Conservation (phyloP, 2,888 invertebrate genomes). For the Hyppa rectilinea region DNA sequence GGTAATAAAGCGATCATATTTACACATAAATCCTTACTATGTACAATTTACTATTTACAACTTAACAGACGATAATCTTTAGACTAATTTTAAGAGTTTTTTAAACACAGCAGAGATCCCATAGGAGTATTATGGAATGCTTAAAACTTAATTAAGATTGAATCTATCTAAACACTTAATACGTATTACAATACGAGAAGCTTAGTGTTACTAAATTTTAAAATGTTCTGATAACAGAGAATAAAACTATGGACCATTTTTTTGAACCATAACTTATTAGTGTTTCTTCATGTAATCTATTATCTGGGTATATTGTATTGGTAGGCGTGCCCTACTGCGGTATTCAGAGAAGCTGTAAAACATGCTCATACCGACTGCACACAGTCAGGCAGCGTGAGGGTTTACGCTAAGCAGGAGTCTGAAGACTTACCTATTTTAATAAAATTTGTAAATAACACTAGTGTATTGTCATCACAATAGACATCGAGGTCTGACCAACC, state of each 20-base stretch:
- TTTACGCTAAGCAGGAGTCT: slow-evolving; percentile 22
- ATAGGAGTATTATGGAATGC: slow-evolving; percentile 89
- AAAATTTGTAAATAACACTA: slow-evolving; percentile 71
- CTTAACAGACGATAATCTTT: slow-evolving; percentile 79
- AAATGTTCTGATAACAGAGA: slow-evolving; percentile 71
- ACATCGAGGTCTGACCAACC: slow-evolving; percentile 32
- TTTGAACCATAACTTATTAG: slow-evolving; percentile 15
- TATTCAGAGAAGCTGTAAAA: slow-evolving; percentile 6
- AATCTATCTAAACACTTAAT: slow-evolving; percentile 86
- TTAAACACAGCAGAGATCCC: slow-evolving; percentile 90
- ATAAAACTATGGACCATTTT: slow-evolving; percentile 64
- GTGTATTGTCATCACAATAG: slow-evolving; percentile 81
- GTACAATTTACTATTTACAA: slow-evolving; percentile 81
- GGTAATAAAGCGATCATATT: slow-evolving; percentile 79
- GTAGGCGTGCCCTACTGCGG: not conserved
- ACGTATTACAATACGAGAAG: slow-evolving; percentile 78
- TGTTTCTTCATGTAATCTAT: slow-evolving; percentile 1
- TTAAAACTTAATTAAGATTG: slow-evolving; percentile 87
- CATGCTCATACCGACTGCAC: not conserved
- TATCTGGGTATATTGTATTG: not conserved
- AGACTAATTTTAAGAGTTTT: slow-evolving; percentile 86
- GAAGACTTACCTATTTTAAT: slow-evolving; percentile 56
- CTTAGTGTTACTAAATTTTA: slow-evolving; percentile 75
- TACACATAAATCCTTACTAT: slow-evolving; percentile 79
- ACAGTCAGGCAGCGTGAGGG: not conserved